Base-by-base conservation (phyloP, 2,888 invertebrate genomes). In the Eupithecia pulchellata region DNA sequence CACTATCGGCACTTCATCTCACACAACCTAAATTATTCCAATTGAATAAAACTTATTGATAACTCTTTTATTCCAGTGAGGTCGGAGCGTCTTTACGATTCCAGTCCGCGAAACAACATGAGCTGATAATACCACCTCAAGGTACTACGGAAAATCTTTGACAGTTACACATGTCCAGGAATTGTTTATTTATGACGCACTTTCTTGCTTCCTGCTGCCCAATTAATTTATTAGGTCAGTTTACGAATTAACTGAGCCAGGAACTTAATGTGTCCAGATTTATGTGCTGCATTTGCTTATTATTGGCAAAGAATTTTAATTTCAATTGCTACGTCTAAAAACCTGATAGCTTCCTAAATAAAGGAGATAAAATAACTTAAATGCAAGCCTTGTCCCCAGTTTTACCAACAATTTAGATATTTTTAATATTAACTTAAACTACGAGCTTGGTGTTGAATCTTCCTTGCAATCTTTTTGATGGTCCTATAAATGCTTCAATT, bases 41-140 rank as follows among this genome's bases (percentile, higher is more conserved):
- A 86, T 86, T 86, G 89, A 87, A 88, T 86, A 81, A 85, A 90
- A 90, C 87, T 89, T 91, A 93, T 92, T 91, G 92, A 90, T 92
- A 91, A 91, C 88, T 90, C 86, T 87, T 89, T 89, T 88, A 89
- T 88, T 86, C 88, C 82, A 86, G 80, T 83, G 88, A 88, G 89
- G 87, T 87, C 85, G 85, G 80, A 86, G 85, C 89, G 88, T 91
- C 88, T 92, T 92, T 89, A 88, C 86, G 86, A 69, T 64, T 67
- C 57, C 65, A 68, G 61, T 87, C 87, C 82, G 81, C 85, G 88
- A 73, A 66, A 65, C 66, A 67, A 70, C 69, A 88, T 87, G 92
- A 91, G 93, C 76, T 88, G 92, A 78, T 89, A 83, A 82, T 79
- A 86, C 82, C 72, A 75, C 66, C 64, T 75, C 71, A 78, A 84